Conservation (phyloP, 2,113 vertebrate genomes). For the Cyanoderma ruficeps region DNA sequence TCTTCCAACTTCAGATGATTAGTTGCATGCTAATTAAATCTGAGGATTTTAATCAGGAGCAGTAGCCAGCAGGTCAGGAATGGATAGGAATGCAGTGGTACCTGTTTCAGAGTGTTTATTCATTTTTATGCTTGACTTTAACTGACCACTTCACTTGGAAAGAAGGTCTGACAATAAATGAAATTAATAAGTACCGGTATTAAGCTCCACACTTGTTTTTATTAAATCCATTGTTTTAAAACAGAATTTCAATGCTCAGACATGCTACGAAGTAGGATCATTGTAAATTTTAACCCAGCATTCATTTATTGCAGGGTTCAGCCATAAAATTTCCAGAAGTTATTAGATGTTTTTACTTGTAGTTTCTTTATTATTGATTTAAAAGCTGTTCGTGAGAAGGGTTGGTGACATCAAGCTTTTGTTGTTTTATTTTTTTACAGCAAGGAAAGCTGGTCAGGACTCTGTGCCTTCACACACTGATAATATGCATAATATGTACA, state of each 20-base stretch:
- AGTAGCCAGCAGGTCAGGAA: background rate
- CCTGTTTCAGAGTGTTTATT: background rate
- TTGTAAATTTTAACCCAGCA: constrained; percentile 21
- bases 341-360: constrained; percentile 2
- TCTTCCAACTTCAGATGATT: background rate
- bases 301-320: background rate
- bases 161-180: constrained; percentile 12
- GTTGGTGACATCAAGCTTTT: background rate
- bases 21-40: background rate
- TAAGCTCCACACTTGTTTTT: background rate
- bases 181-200: background rate
- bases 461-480: background rate
- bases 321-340: background rate
- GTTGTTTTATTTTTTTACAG: background rate
- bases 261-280: background rate
- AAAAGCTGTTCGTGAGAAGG: constrained; percentile 1
- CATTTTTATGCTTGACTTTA: background rate
- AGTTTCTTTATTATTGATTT: constrained; percentile 24
- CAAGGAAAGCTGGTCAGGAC: background rate
- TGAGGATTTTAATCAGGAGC: background rate
- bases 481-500: constrained; percentile 24
- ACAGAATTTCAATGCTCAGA: constrained; percentile 4
- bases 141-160: background rate
- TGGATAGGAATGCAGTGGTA: background rate
- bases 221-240: constrained; percentile 20